Conservation (phyloP, 2,113 vertebrate genomes). For the Bagarius yarrelli region DNA sequence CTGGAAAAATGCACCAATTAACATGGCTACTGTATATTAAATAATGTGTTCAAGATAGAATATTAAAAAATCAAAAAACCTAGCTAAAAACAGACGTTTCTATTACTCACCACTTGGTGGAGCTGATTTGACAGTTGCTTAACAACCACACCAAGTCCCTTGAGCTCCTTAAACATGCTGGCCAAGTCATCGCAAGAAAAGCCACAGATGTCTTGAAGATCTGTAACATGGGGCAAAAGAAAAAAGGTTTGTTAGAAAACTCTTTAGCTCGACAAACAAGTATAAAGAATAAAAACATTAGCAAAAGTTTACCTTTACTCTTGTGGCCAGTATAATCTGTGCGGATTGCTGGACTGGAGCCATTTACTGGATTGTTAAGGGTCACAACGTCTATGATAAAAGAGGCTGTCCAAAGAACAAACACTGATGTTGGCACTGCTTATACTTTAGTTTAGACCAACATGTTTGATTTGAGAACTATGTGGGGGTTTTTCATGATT, state of each 20-base stretch:
- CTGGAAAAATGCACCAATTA: slow-evolving; percentile 61
- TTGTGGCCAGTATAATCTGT: slow-evolving; percentile 92
- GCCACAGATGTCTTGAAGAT: slow-evolving; percentile 85
- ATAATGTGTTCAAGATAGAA: no score
- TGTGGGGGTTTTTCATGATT: not conserved
- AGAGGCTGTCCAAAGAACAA: slow-evolving; percentile 57
- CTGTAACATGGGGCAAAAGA: slow-evolving; percentile 55
- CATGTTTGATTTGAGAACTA: slow-evolving; percentile 15
- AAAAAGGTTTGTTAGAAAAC: slow-evolving; percentile 21
- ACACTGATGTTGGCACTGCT: slow-evolving; percentile 1
- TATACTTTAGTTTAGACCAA: not conserved
- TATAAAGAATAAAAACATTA: not conserved
- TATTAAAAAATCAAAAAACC: no score
- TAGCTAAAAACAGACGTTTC: slow-evolving; percentile 38
- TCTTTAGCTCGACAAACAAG: not conserved
- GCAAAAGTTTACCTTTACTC: slow-evolving; percentile 75
- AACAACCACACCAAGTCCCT: slow-evolving; percentile 84
- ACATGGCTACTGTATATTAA: not conserved
- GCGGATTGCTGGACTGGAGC: slow-evolving; percentile 91
- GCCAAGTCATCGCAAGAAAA: slow-evolving; percentile 91
- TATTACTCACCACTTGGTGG: slow-evolving; percentile 83
- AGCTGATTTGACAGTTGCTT: slow-evolving; percentile 85
- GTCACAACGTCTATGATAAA: slow-evolving; percentile 81
- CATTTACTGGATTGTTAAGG: slow-evolving; percentile 86
- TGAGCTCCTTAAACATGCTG: slow-evolving; percentile 88